Evolutionary conservation across 1,140 invertebrate genomes (phyloP).

Genomic region (Drosophila setifemur): DNA sequence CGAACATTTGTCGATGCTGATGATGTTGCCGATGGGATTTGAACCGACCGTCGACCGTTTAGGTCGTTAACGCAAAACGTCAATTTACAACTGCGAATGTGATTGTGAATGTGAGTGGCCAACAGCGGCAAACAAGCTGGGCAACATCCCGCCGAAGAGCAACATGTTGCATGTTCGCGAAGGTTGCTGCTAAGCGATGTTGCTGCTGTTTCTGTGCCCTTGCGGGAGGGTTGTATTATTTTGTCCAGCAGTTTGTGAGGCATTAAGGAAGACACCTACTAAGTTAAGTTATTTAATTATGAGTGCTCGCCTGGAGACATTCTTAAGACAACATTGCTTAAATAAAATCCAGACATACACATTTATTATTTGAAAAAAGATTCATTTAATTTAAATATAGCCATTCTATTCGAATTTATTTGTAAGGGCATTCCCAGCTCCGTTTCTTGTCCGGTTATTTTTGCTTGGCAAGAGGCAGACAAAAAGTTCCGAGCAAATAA

Average conservation of each 20-base stretch:
- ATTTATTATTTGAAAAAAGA: too few relatives aligned
- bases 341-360: too few relatives aligned
- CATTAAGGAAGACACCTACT: too few relatives aligned
- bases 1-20: conserved; percentile 3
- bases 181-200: conserved; percentile 35
- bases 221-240: too few relatives aligned
- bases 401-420: too few relatives aligned
- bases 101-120: conserved; percentile 68
- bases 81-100: conserved; percentile 80
- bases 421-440: too few relatives aligned
- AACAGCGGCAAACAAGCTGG: conserved; percentile 60
- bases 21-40: conserved; percentile 27
- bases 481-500: conserved; percentile 67
- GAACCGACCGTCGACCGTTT: conserved; percentile 24
- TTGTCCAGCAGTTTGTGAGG: too few relatives aligned
- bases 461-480: conserved; percentile 20
- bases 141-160: conserved; percentile 50
- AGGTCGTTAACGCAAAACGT: conserved; percentile 76
- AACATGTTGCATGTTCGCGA: conserved; percentile 62
- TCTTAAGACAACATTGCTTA: too few relatives aligned
- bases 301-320: too few relatives aligned
- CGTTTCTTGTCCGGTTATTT: too few relatives aligned
- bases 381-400: too few relatives aligned
- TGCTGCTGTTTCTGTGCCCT: conserved; percentile 1
- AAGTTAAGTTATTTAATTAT: too few relatives aligned